Percentiles rank a stretch among this genome's conserved stretches.
Conservation (phyloP, 2,888 invertebrate genomes). For the Palloptera scutellata region DNA sequence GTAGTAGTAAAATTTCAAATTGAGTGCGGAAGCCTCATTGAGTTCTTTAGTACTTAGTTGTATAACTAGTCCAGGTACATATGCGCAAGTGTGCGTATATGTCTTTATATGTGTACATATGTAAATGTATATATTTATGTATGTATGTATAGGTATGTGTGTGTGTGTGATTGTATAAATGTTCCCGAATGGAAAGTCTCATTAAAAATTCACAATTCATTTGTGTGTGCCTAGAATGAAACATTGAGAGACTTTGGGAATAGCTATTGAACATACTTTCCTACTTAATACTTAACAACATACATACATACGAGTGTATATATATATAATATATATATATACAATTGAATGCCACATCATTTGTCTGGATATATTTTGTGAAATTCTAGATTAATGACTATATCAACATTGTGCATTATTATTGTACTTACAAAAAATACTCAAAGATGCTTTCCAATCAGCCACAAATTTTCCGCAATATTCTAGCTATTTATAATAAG, state of each 20-base stretch:
- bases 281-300: background rate
- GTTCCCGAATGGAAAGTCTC: constrained; percentile 13
- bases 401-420: no score
- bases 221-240: constrained; percentile 24
- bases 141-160: background rate
- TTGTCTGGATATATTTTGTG: background rate
- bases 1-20: background rate
- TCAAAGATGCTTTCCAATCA: no score
- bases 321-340: background rate
- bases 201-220: constrained; percentile 33
- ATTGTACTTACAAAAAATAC: no score
- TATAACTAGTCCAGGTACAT: background rate
- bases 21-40: constrained; percentile 22
- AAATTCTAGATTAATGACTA: no score
- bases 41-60: constrained; percentile 20
- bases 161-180: background rate
- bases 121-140: constrained; percentile 28
- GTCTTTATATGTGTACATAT: constrained; percentile 5
- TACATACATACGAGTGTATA: background rate
- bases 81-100: constrained; percentile 27
- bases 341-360: background rate
- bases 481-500: no score
- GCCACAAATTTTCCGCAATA: no score
- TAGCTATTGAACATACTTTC: background rate
- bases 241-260: constrained; percentile 17